Evolutionary conservation across 2,113 vertebrate genomes (phyloP).

Genomic region (Scopus umbretta): DNA sequence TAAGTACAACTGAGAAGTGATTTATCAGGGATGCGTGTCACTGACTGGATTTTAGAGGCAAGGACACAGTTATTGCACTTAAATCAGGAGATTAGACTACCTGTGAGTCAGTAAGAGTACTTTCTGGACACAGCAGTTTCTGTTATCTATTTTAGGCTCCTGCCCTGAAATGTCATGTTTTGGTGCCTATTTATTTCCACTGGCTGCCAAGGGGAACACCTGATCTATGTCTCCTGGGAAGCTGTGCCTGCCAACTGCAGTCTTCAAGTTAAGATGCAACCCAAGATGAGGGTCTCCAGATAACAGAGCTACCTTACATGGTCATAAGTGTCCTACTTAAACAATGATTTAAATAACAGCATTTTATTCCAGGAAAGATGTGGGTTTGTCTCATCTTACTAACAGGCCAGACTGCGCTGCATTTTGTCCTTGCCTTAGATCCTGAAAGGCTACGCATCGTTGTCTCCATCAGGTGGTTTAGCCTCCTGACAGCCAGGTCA

Average conservation of each 20-base stretch:
- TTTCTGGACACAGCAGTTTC: background rate
- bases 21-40: background rate
- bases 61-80: background rate
- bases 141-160: background rate
- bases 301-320: background rate
- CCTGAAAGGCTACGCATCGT: background rate
- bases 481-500: background rate
- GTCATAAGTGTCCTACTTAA: background rate
- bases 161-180: background rate
- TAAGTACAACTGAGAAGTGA: background rate
- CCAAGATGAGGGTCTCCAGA: background rate
- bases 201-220: background rate
- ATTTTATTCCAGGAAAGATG: background rate
- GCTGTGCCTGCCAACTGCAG: background rate
- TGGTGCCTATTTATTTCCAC: background rate
- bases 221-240: background rate
- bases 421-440: background rate
- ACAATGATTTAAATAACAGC: background rate
- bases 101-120: background rate
- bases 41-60: background rate
- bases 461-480: background rate
- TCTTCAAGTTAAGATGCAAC: background rate
- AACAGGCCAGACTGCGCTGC: accelerated
- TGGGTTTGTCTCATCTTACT: background rate
- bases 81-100: background rate